Base-by-base conservation (phyloP, 2,888 invertebrate species). In the Ptychoptera contaminata region DNA sequence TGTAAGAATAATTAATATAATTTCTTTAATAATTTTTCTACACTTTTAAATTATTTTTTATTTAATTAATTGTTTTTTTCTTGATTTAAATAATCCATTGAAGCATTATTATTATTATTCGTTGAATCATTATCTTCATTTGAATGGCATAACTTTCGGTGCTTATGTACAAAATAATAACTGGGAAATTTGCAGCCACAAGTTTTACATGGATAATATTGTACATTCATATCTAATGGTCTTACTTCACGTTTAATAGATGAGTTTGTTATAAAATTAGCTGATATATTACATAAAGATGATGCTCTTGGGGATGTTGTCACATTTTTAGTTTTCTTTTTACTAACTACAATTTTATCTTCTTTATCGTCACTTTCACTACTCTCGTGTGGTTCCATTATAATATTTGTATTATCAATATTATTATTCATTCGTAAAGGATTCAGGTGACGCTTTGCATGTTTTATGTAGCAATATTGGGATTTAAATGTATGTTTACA, bases 111-210 rank as follows among this genome's bases (percentile, higher is more conserved):
- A 7, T 7, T 11, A 32, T 32, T 32, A 7, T 7, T 11, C 2
- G 32, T 32, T 32, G 32, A 32, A 11, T 36, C 40, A 37, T 52
- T 53, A 29, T 64, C 64, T 44, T 65, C 65, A 43, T 64, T 63
- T 15, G 79, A 77, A 59, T 91, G 90, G 57, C 88, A 88, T 55
- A 82, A 65, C 67, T 88, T 88, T 43, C 87, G 70, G 60, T 91
- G 91, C 58, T 91, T 91, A 61, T 91, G 90, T 16, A 90, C 90
- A 68, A 91, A 91, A 67, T 91, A 91, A 61, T 91, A 91, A 52
- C 87, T 88, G 2, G 91, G 91, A 61, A 91, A 91, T 62, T 90
- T 90, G 54, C 78, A 84, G 15, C 91, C 90, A 63, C 91, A 91
- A 1, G 84, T 87, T 66, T 90, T 91, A 66, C 91, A 91, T 0